Evolutionary conservation across 2,888 invertebrate genomes (phyloP).

Genomic region (Deilephila elpenor): DNA sequence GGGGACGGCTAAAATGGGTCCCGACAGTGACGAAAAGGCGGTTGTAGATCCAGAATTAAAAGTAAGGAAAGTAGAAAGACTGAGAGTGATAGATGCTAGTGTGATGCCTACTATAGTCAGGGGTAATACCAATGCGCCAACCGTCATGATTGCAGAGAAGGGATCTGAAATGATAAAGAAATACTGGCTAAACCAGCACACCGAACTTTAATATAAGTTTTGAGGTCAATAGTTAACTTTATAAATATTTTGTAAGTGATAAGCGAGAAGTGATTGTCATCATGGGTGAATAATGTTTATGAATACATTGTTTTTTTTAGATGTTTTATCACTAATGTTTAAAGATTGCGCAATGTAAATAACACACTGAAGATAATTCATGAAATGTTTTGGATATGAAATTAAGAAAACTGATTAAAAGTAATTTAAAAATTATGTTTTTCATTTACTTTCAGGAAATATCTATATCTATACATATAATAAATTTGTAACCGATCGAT

Average conservation of each 20-base stretch:
- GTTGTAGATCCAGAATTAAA: conserved; percentile 85
- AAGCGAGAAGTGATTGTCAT: no score
- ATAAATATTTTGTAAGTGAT: no score
- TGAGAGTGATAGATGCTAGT: conserved; percentile 87
- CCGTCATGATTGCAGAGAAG: conserved; percentile 88
- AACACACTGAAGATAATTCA: no score
- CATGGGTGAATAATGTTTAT: background rate
- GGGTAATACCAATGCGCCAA: conserved; percentile 86
- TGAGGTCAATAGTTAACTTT: no score
- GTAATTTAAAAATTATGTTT: background rate
- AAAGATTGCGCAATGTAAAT: background rate
- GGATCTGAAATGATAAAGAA: conserved; percentile 86
- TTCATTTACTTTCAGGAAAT: no score
- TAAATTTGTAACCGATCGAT: no score
- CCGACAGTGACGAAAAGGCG: conserved; percentile 65
- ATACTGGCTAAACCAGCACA: conserved; percentile 71
- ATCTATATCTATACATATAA: no score
- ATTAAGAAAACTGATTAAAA: background rate
- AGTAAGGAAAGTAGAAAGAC: conserved; percentile 78
- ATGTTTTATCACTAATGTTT: no score
- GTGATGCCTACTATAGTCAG: conserved; percentile 87
- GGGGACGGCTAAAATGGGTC: conserved; percentile 87
- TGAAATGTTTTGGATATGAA: background rate
- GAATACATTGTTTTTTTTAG: background rate
- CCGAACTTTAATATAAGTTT: conserved; percentile 34